Base-by-base conservation (phyloP, 2,888 invertebrate genomes). In the Acanthosepion lycidas region DNA sequence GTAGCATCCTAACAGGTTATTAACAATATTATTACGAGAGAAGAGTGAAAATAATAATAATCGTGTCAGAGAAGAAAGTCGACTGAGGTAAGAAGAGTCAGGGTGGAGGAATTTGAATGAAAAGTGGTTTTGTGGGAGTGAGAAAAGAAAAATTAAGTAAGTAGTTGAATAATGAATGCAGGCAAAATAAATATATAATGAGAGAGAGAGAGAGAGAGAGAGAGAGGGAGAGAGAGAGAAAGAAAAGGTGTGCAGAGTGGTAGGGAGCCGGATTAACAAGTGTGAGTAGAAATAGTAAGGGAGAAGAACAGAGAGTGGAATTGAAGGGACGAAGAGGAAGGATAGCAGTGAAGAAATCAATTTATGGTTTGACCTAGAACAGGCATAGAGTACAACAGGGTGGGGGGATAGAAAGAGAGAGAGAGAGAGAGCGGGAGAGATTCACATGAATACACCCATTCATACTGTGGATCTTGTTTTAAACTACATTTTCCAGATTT, bases 301-400 rank as follows among this genome's bases (percentile, higher is more conserved):
- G 94, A 94, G 94, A 78, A 49, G 49, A 28, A 92, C 33, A 59
- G 59, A 92, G 59, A 59, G 59, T 28, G 9, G n/a, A 64, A 93
- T 78, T 48, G 49, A 48, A 94, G 28, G 64, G 94, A 94, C n/a
- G 33, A 33, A 42, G n/a, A 42, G 4, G 49, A 91, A 59, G 42
- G 94, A 94, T 12, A 78, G 93, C 48, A 59, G 78, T 15, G n/a
- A n/a, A 78, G n/a, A 78, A 78, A 78, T 78, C 78, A 78, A 78
- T 78, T 78, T 33, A 78, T 78, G 78, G 78, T 78, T 94, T 94
- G 28, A 95, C 92, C 94, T 95, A 93, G 94, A 91, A 55, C 49
- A 95, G 94, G 51, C 95, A 94, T 55, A 94, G 94, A 55, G 95
- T 94, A 91, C 94, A 33, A 26, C 94, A 93, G 9, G 95, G 93